Evolutionary conservation across 2,888 invertebrate genomes (phyloP).

Genomic region (Julus scanicus): DNA sequence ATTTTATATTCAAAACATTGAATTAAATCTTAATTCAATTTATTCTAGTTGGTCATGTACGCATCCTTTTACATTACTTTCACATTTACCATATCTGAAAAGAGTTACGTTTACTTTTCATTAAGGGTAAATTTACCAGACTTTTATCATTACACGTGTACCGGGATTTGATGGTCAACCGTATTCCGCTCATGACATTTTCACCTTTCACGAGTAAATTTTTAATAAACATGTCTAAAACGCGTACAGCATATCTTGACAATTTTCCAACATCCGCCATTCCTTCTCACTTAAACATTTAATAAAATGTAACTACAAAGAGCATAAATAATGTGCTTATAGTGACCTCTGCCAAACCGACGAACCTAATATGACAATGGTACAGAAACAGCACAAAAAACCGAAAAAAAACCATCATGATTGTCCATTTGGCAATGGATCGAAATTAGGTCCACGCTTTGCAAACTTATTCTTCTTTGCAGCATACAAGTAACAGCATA

Average conservation of each 20-base stretch:
- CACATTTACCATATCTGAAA: too few species aligned
- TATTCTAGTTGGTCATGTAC: too few species aligned
- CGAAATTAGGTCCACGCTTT: background rate
- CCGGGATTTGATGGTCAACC: too few species aligned
- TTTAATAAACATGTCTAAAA: background rate
- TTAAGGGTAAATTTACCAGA: too few species aligned
- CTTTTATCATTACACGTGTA: too few species aligned
- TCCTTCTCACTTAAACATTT: background rate
- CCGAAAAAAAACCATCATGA: background rate
- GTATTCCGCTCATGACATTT: too few species aligned
- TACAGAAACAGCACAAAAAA: background rate
- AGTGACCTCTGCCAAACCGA: background rate
- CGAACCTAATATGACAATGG: background rate
- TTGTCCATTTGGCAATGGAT: background rate
- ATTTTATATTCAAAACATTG: too few species aligned
- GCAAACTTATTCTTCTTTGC: background rate
- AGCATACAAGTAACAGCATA: background rate
- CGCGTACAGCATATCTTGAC: background rate
- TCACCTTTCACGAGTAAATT: background rate
- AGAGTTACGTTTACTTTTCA: too few species aligned
- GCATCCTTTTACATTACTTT: too few species aligned
- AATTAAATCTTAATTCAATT: too few species aligned
- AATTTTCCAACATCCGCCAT: background rate
- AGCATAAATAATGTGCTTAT: background rate
- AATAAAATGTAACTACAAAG: background rate